Conservation (phyloP, 2,797 vertebrate genomes). For the Apogon talboti region DNA sequence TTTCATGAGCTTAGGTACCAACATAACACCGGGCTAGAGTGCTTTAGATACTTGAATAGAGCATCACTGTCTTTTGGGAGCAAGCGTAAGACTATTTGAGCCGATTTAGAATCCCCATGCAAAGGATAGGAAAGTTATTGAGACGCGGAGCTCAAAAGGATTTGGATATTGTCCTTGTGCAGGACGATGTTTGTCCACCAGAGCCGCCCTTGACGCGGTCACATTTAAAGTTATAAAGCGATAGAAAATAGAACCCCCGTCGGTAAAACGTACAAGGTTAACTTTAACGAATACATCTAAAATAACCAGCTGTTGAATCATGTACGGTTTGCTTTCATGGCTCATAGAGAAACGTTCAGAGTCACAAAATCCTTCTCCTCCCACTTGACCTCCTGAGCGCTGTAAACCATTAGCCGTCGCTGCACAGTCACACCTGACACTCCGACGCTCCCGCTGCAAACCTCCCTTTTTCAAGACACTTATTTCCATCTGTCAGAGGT, state of each 20-base stretch:
- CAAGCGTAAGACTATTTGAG: conserved; percentile 65
- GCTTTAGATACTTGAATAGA: conserved; percentile 54
- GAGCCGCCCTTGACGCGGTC: conserved; percentile 53
- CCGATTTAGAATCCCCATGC: conserved; percentile 55
- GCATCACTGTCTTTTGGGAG: conserved; percentile 49
- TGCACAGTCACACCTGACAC: too few relatives aligned
- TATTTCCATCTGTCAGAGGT: too few relatives aligned
- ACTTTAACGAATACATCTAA: conserved; percentile 12
- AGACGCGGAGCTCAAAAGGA: conserved; percentile 56
- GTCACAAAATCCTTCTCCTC: too few relatives aligned
- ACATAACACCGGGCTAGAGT: conserved; percentile 17
- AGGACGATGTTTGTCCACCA: conserved; percentile 26
- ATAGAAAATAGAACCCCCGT: not conserved
- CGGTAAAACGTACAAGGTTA: not conserved
- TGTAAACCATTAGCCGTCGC: too few relatives aligned
- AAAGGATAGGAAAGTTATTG: conserved; percentile 54
- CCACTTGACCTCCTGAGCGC: too few relatives aligned
- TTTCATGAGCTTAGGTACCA: conserved; percentile 44
- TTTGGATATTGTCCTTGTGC: conserved; percentile 57
- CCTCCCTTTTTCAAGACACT: too few relatives aligned
- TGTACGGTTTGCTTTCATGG: not conserved
- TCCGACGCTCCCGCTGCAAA: too few relatives aligned
- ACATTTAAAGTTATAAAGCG: conserved; percentile 29
- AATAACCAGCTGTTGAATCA: not conserved
- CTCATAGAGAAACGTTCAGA: not conserved